Evolutionary conservation across 2,113 vertebrate genomes (phyloP).

Genomic region (Mustelus asterias): DNA sequence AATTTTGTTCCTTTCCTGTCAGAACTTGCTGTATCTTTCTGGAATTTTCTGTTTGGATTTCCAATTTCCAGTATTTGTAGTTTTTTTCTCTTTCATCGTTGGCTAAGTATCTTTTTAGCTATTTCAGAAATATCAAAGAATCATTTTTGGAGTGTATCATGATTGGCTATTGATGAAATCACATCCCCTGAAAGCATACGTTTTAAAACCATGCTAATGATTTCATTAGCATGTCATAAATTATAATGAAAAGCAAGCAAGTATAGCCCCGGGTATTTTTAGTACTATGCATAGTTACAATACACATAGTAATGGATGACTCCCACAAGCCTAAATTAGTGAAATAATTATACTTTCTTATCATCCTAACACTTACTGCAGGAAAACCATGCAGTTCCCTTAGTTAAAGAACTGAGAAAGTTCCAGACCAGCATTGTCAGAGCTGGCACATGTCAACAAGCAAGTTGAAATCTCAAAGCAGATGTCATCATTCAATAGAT

Average conservation of each 20-base stretch:
- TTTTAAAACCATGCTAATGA: background rate
- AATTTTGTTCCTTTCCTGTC: background rate
- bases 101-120: background rate
- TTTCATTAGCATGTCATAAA: background rate
- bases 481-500: background rate
- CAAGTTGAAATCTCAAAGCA: background rate
- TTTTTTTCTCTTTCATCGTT: background rate
- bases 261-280: background rate
- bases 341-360: background rate
- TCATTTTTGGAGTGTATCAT: background rate
- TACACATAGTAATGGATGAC: background rate
- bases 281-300: background rate
- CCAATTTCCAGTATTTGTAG: background rate
- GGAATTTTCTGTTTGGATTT: background rate
- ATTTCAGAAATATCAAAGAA: background rate
- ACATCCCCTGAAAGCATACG: background rate
- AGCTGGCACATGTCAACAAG: background rate
- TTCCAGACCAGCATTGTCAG: background rate
- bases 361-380: background rate
- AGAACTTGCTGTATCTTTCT: background rate
- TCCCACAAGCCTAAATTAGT: background rate
- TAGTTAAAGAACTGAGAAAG: background rate
- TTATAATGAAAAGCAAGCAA: background rate
- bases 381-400: background rate
- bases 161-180: background rate